Base-by-base conservation (phyloP, 2,888 invertebrate genomes). In the Pristionchus entomophagus region DNA sequence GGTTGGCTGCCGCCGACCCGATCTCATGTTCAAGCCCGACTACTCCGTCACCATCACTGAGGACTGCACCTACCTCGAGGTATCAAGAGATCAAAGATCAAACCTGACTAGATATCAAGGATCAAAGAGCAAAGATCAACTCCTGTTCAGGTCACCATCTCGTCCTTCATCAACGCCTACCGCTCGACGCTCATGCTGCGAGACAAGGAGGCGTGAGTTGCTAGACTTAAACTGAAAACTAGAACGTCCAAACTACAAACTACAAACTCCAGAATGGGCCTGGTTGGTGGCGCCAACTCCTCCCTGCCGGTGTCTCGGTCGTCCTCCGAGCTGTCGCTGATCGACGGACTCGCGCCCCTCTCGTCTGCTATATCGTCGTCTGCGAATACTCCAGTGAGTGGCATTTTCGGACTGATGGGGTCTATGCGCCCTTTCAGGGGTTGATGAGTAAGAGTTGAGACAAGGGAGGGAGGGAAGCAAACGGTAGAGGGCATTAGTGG, bases 31-130 rank as follows among this genome's bases (percentile, higher is more conserved):
- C 87, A 87, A 65, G 14, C 91, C 91, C 0, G 91, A 91, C 62
- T 91, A 88, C 83, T 53, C 29, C 45, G 81, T 86, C 19, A 73
- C 85, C 14, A 88, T 91, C 45, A 90, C 88, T 73, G 90, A 90
- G 29, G 90, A 91, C 69, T 91, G 90, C 84, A 91, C 91, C 2
- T 91, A 90, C 86, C 83, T 91, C 80, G 91, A 90, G 77, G 85
- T 85, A n/a, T n/a, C n/a, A n/a, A n/a, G 4, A 77, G 77, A 77
- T 22, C 56, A 56, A 59, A 59, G n/a, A 51, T 8, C 22, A 26
- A 22, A 59, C n/a, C 59, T 14, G 59, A 59, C 26, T 8, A n/a
- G 59, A 59, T 10, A 41, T 2, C n/a, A 73, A 14, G 22, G 56
- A 6, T 26, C 45, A 73, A 22, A 17, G 45, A 45, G n/a, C 41